Percentiles rank a stretch among this genome's conserved stretches.
These are phyloP conservation scores for Sebastes steindachneri DNA, from an alignment of 2,797 vertebrate genomes.

Conservation along the genomic window DNA sequence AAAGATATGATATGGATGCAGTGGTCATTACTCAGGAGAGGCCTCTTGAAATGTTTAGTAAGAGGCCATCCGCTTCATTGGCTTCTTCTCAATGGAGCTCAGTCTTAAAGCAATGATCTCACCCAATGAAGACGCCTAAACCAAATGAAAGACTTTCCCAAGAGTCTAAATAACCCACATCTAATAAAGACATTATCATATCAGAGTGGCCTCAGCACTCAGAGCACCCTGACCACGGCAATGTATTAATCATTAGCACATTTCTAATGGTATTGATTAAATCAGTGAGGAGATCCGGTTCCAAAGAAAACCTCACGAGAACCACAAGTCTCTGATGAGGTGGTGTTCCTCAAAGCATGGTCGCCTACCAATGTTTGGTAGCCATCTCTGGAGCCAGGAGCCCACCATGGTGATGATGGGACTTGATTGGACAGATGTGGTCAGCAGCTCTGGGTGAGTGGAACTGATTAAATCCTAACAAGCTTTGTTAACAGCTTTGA, in stretches of 20 bases:
- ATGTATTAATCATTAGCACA: slow-evolving; percentile 67
- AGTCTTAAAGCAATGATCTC: slow-evolving; percentile 54
- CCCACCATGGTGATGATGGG: slow-evolving; percentile 30
- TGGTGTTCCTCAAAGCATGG: slow-evolving; percentile 39
- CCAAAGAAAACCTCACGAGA: slow-evolving; percentile 40
- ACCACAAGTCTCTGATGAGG: slow-evolving; percentile 61
- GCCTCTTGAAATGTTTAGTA: slow-evolving; percentile 20
- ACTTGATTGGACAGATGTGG: slow-evolving; percentile 64
- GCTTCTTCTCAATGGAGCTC: slow-evolving; percentile 9
- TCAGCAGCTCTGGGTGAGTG: slow-evolving; percentile 31
- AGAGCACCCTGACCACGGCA: slow-evolving; percentile 47
- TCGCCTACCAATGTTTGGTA: slow-evolving; percentile 34
- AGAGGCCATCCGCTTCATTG: not conserved
- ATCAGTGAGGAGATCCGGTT: slow-evolving; percentile 24
- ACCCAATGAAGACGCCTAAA: slow-evolving; percentile 35
- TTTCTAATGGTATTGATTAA: slow-evolving; percentile 47
- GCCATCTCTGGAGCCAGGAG: slow-evolving; percentile 47
- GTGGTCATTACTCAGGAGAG: not conserved
- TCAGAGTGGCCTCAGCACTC: slow-evolving; percentile 38
- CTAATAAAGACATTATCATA: slow-evolving; percentile 65
- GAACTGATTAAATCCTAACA: slow-evolving; percentile 63
- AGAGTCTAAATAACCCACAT: slow-evolving; percentile 61
- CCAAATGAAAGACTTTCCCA: slow-evolving; percentile 57
- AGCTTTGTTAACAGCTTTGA: slow-evolving; percentile 61
- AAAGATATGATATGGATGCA: slow-evolving; percentile 6